phyloP scores from a whole-genome alignment of 2,888 invertebrate genomes.

The Drosophila leonis region DNA sequence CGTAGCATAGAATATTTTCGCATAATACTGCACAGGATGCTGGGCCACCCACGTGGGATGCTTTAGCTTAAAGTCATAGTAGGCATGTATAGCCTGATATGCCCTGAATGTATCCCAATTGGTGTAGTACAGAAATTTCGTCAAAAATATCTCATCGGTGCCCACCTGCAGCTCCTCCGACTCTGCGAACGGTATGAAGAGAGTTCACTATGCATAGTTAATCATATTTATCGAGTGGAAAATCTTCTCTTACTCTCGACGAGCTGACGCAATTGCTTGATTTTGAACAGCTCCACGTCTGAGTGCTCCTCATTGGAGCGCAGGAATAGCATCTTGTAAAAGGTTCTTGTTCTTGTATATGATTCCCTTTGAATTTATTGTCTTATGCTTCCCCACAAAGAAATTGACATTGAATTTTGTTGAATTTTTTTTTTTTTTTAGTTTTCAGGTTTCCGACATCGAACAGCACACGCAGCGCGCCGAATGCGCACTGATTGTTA shows the following conservation, averaged over 20 bases:
- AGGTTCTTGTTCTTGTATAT: conserved; percentile 16
- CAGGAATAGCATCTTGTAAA: conserved; percentile 59
- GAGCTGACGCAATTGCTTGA: conserved; percentile 67
- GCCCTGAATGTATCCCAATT: conserved; percentile 80
- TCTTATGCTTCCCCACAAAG: neutral
- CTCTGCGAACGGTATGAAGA: conserved; percentile 43
- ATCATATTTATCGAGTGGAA: neutral
- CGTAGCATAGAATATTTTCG: conserved; percentile 73
- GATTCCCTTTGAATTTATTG: neutral
- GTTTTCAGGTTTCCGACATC: conserved; percentile 40
- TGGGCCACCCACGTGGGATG: conserved; percentile 81
- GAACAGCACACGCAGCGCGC: conserved; percentile 52
- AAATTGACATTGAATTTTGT: conserved; percentile 12
- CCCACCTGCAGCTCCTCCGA: conserved; percentile 74
- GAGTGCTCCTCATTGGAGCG: conserved; percentile 61
- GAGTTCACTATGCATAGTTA: neutral
- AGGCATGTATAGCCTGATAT: conserved; percentile 72
- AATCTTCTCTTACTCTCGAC: conserved; percentile 66
- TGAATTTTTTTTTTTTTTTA: neutral
- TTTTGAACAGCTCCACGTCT: conserved; percentile 66
- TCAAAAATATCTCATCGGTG: conserved; percentile 76
- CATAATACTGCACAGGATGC: conserved; percentile 77
- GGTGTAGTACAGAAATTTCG: conserved; percentile 75
- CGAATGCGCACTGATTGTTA: conserved; percentile 51
- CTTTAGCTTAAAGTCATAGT: conserved; percentile 80